Percentiles rank a stretch among this genome's conserved stretches.
Evolutionary conservation across 2,888 invertebrate species (phyloP).

Genomic region (Macrophya annulata): DNA sequence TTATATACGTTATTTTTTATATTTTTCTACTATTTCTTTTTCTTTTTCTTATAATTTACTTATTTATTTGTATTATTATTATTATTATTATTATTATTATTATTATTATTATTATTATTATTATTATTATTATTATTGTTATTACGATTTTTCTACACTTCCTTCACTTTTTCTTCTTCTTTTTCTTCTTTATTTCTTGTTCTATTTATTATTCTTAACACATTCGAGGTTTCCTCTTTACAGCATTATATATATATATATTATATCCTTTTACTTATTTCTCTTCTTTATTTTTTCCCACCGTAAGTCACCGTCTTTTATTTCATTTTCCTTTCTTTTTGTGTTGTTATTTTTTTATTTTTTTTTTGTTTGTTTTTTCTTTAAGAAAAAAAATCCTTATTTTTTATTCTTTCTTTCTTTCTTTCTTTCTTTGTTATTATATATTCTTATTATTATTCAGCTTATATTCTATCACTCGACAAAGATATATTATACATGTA

Average conservation of each 20-base stretch:
- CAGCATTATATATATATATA: neutral
- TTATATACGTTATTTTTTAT: neutral
- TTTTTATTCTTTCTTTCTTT: neutral
- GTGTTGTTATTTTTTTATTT: too few relatives aligned
- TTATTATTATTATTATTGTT: conserved; percentile 32
- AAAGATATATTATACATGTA: too few relatives aligned
- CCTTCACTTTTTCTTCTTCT: neutral
- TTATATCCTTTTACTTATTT: neutral
- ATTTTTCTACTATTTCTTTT: neutral
- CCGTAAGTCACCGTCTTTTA: conserved; percentile 58
- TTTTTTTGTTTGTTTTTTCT: conserved; percentile 31
- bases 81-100: conserved; percentile 36
- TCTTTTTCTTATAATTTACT: conserved; percentile 18
- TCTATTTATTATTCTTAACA: neutral
- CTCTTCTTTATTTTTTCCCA: neutral
- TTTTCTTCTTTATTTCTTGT: conserved; percentile 37
- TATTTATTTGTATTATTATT: conserved; percentile 16
- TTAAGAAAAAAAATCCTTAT: neutral
- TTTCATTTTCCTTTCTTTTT: neutral
- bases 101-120: too few relatives aligned
- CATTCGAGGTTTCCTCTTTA: conserved; percentile 1
- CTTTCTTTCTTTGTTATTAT: neutral
- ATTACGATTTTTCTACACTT: conserved; percentile 8
- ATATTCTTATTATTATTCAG: conserved; percentile 13
- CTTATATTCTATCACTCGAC: neutral